Evolutionary conservation across 2,888 invertebrate species (phyloP), one percentile per base, ranked within the genome.

Genomic region (Heliconius aoede): DNA sequence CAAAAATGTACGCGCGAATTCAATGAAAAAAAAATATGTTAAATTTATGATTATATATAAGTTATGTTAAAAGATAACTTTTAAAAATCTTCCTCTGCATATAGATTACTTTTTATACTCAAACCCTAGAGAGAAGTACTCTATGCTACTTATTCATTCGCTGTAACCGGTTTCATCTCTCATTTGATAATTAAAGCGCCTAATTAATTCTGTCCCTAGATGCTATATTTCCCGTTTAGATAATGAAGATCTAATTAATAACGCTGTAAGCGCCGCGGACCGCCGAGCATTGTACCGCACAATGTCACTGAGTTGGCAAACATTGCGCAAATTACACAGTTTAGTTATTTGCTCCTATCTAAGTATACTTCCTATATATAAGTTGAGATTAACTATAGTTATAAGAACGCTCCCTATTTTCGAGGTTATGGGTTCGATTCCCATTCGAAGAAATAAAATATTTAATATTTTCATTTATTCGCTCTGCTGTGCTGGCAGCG

Each of bases 181-280:
- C 65, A 40, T 28, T 28, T 55, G 67, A 74, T 74, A 60, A 68
- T 32, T 60, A 58, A 74, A 74, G 40, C 40, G 67, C 58, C 26
- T 60, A 60, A 74, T 74, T 36, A 68, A 74, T 74, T 74, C 30
- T 32, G 11, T 74, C 74, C 26, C 74, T 58, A 68, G 67, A 74
- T 58, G 40, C 32, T 67, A 40, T 36, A 74, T 74, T 73, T 73
- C 26, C 67, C 36, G 36, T 36, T 58, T 55, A 13, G 36, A 60
- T 64, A 28, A 60, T 58, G 30, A 36, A 67, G 58, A 69, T 28
- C 30, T 30, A 30, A 69, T 55, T 69, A n/a, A 69, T 69, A 30
- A 55, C 18, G 55, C 7, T 55, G 30, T 69, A 55, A 55, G 40
- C 68, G 28, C n/a, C 21, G 21, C 30, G 68, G 51, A 51, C n/a